Evolutionary conservation across 2,888 invertebrate genomes (phyloP).

Genomic region (Actias luna): DNA sequence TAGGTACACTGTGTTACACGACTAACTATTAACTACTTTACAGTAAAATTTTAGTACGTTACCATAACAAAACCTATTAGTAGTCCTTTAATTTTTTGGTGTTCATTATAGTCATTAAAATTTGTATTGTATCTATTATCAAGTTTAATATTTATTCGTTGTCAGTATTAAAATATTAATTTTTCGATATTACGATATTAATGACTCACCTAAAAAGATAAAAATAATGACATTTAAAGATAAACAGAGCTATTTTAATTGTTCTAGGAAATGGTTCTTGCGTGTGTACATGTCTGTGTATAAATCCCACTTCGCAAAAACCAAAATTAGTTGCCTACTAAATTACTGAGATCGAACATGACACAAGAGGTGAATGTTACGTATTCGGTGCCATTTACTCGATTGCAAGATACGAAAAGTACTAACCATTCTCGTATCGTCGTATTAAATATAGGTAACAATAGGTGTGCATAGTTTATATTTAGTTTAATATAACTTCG

Average conservation of each 20-base stretch:
- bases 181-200: too few relatives aligned
- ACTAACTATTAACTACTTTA: not conserved
- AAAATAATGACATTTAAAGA: too few relatives aligned
- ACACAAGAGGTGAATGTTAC: not conserved
- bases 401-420: not conserved
- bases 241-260: too few relatives aligned
- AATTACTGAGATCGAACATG: not conserved
- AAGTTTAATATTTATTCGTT: too few relatives aligned
- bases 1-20: too few relatives aligned
- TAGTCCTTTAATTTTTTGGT: too few relatives aligned
- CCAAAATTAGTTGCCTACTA: not conserved
- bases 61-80: not conserved
- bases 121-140: too few relatives aligned
- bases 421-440: not conserved
- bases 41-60: not conserved
- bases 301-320: not conserved
- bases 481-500: not conserved
- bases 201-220: too few relatives aligned
- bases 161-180: too few relatives aligned
- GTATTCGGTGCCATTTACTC: not conserved
- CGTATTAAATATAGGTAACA: not conserved
- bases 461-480: not conserved
- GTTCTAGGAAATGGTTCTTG: too few relatives aligned
- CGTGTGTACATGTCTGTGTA: not conserved
- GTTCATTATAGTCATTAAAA: too few relatives aligned